Base-by-base conservation (phyloP, 2,888 invertebrate genomes). In the Camptogramma bilineatum region DNA sequence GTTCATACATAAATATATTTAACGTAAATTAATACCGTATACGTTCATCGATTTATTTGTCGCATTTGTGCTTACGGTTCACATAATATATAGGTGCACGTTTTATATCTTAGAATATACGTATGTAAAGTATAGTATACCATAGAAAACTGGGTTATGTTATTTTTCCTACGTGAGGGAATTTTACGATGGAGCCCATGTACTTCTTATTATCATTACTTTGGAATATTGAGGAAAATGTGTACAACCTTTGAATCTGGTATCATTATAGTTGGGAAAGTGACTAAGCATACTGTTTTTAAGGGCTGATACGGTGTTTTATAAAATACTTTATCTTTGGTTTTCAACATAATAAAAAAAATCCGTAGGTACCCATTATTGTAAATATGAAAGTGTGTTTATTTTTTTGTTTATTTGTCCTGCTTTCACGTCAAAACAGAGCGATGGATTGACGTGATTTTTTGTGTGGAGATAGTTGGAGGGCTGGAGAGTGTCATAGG, bases 191-290 rank as follows among this genome's bases (percentile, higher is more conserved):
- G 57, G 46, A 65, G 54, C 57, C 53, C 50, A 34, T 60, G 64
- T 57, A 50, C 31, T 53, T 48, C 60, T 65, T 53, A 61, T 65
- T 61, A 65, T 46, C 57, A 65, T 62, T 61, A 57, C 53, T 56
- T 61, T 61, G 24, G 53, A 57, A 57, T 60, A 65, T 65, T 57
- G 65, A 57, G 61, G 65, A 65, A 65, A 65, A 65, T 55, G 46
- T 51, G 55, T 52, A 44, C 44, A 57, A 53, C 53, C 61, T 61
- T 62, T 65, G 65, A 57, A 51, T 57, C 52, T 5, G 7, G 34
- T 53, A 65, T 65, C 53, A 57, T 53, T 62, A 61, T 39, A 62
- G 56, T 39, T 44, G 18, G 19, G 16, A 17, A 44, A 7, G 44
- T 44, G 7, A 44, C 44, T 44, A 44, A 44, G 44, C 16, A 44